Conservation (phyloP, 2,797 vertebrate species). For the Buceros bicornis region DNA sequence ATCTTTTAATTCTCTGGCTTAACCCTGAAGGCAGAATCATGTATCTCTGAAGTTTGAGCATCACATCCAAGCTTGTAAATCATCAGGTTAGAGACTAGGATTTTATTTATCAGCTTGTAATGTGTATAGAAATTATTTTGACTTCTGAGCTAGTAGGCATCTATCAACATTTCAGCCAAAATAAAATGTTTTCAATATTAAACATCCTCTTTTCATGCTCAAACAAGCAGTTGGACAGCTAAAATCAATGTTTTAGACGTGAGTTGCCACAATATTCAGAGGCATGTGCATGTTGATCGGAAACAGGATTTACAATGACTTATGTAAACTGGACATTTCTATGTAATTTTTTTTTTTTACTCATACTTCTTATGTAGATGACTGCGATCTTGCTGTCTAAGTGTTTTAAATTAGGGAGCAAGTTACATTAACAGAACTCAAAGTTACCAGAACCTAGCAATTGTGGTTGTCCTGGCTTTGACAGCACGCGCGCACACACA, state of each 20-base stretch:
- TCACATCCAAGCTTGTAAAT: neutral
- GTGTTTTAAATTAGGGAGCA: neutral
- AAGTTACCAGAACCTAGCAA: neutral
- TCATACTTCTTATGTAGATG: neutral
- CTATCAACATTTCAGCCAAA: neutral
- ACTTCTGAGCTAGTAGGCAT: neutral
- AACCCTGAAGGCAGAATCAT: neutral
- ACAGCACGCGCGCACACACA: neutral
- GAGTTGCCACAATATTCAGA: neutral
- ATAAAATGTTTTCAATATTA: neutral
- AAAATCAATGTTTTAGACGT: neutral
- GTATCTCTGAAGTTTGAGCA: neutral
- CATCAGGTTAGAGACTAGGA: neutral
- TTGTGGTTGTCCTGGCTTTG: neutral
- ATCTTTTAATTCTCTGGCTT: neutral
- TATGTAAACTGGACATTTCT: neutral
- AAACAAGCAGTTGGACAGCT: neutral
- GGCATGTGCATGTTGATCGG: neutral
- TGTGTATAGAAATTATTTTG: neutral
- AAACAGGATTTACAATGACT: neutral
- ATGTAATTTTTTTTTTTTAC: neutral
- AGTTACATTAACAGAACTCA: neutral
- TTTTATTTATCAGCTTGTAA: conserved; percentile 19
- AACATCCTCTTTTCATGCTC: neutral
- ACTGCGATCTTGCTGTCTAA: neutral